Percentiles rank a stretch among this genome's conserved stretches.
phyloP scores from a whole-genome alignment of 2,888 invertebrate genomes.

The Sinotaia quadrata region DNA sequence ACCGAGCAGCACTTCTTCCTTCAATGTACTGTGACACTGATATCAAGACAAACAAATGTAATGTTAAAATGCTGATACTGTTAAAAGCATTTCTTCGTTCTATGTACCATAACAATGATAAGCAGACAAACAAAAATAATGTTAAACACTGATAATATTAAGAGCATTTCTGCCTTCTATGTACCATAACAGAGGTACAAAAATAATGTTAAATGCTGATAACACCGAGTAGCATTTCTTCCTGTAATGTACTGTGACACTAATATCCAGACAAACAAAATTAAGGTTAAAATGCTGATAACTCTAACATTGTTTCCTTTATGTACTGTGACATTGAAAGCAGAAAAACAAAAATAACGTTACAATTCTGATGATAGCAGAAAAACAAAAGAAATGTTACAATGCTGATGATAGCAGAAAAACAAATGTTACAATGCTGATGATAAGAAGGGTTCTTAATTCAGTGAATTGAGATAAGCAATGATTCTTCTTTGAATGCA shows the following conservation, averaged over 20 bases:
- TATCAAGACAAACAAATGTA: background rate
- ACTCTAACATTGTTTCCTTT: slow-evolving; percentile 58
- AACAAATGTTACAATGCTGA: too few relatives aligned
- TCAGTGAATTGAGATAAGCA: too few relatives aligned
- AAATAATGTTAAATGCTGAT: slow-evolving; percentile 45
- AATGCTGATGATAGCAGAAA: too few relatives aligned
- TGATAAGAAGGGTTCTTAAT: too few relatives aligned
- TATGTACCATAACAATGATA: slow-evolving; percentile 58
- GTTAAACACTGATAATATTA: too few relatives aligned
- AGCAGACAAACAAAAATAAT: background rate
- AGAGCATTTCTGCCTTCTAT: too few relatives aligned
- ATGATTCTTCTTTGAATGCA: too few relatives aligned
- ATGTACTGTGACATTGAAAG: slow-evolving; percentile 57
- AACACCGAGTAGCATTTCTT: slow-evolving; percentile 55
- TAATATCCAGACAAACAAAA: slow-evolving; percentile 25
- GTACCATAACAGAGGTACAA: too few relatives aligned
- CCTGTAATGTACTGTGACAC: slow-evolving; percentile 62
- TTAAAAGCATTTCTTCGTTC: slow-evolving; percentile 56
- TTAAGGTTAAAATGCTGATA: background rate
- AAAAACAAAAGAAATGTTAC: too few relatives aligned
- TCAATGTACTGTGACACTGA: slow-evolving; percentile 63
- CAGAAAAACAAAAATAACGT: background rate
- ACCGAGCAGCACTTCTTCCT: slow-evolving; percentile 53
- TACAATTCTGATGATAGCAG: background rate
- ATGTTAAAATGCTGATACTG: slow-evolving; percentile 34